phyloP scores from a whole-genome alignment of 2,113 vertebrate species.

The Crotalus tigris region DNA sequence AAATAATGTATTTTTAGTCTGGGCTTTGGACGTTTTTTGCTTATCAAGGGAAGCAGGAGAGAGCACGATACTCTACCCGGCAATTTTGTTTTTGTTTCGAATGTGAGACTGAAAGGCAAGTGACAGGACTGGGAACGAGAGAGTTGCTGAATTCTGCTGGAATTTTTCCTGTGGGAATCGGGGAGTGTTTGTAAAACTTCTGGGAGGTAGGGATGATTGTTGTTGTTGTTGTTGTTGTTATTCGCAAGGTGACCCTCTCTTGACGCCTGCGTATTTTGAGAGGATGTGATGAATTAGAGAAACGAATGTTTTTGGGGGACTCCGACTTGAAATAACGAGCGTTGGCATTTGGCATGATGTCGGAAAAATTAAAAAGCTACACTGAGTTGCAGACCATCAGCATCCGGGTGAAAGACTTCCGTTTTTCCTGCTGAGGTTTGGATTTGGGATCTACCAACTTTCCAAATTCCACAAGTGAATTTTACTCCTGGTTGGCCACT shows the following conservation, averaged over 20 bases:
- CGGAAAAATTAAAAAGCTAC: neutral
- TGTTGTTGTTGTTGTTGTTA: constrained; percentile 18
- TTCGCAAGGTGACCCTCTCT: constrained; percentile 61
- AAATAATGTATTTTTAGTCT: constrained; percentile 40
- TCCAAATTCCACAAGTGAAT: neutral
- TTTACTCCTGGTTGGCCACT: neutral
- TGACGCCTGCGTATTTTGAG: constrained; percentile 61
- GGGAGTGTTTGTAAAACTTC: constrained; percentile 60
- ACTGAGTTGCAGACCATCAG: neutral
- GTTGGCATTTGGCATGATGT: neutral
- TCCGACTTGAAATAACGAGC: constrained; percentile 19
- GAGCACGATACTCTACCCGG: constrained; percentile 59
- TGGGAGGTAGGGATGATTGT: constrained; percentile 14
- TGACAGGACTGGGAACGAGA: constrained; percentile 65
- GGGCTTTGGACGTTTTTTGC: constrained; percentile 3
- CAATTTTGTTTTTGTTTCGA: constrained; percentile 62
- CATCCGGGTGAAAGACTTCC: neutral
- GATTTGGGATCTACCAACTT: neutral
- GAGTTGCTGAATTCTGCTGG: constrained; percentile 61
- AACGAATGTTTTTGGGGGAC: constrained; percentile 28
- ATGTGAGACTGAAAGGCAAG: constrained; percentile 65
- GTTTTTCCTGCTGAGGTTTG: neutral
- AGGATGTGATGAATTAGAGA: constrained; percentile 55
- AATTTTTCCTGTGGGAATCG: constrained; percentile 68
- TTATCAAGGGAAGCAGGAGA: neutral